Conservation (phyloP, 2,113 vertebrate species). For the Dicrurus megarhynchus region DNA sequence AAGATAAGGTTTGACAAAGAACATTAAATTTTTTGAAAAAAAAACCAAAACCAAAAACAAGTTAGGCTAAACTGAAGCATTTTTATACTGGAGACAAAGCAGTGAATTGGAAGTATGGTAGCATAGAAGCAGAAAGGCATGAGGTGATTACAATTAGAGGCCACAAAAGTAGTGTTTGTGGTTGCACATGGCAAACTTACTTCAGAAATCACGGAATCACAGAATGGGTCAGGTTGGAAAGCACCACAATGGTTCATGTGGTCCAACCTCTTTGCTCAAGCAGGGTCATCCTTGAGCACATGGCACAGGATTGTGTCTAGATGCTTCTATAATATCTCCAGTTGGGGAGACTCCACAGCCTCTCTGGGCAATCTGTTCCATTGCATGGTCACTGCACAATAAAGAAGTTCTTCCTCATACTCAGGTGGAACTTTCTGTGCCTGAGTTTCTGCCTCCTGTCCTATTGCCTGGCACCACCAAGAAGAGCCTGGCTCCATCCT, state of each 20-base stretch:
- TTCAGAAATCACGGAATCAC: neutral
- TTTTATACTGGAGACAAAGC: neutral
- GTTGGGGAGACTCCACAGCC: too few species aligned
- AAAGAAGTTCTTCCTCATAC: neutral
- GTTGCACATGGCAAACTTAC: neutral
- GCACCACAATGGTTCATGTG: neutral
- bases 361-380: neutral
- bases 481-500: neutral
- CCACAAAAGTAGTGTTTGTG: neutral
- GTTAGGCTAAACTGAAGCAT: neutral
- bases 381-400: rapidly evolving
- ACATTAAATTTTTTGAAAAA: neutral
- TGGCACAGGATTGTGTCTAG: neutral
- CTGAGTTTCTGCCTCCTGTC: neutral
- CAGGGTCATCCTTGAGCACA: neutral
- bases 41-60: neutral
- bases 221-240: neutral
- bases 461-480: neutral
- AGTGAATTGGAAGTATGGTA: neutral
- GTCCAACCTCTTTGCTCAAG: neutral
- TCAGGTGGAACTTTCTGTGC: neutral
- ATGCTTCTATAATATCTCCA: neutral
- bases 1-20: neutral
- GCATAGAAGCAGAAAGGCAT: neutral
- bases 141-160: neutral